Evolutionary conservation across 2,888 invertebrate species (phyloP).

Genomic region (Odontocolon sp.): DNA sequence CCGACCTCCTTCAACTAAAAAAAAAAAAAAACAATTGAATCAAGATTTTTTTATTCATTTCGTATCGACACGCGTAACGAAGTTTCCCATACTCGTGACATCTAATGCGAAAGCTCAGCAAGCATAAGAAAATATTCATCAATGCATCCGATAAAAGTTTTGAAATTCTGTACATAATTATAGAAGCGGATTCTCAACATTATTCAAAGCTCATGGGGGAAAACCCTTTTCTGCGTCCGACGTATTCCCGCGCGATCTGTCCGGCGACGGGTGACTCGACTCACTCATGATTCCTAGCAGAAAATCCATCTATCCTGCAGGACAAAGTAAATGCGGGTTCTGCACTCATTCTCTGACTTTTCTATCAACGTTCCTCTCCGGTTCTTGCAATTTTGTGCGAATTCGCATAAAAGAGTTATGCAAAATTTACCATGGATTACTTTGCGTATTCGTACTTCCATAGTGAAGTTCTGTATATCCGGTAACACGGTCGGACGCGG

Average conservation of each 20-base stretch:
- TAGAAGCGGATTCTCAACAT: background rate
- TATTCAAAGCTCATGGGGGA: constrained; percentile 6
- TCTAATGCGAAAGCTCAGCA: no score
- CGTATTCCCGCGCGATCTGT: background rate
- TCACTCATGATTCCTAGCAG: no score
- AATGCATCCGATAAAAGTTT: no score
- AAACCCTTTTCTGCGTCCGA: constrained; percentile 9
- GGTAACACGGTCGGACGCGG: background rate
- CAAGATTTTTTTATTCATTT: no score
- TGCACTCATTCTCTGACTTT: background rate
- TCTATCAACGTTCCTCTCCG: background rate
- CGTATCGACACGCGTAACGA: no score
- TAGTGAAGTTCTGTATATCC: background rate
- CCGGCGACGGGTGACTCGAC: constrained; percentile 10
- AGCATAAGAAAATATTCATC: no score
- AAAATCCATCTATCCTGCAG: no score
- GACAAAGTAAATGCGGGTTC: background rate
- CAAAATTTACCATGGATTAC: constrained; percentile 6
- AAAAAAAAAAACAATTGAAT: background rate
- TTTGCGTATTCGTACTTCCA: background rate
- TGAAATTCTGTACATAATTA: no score
- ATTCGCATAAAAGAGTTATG: background rate
- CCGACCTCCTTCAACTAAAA: background rate
- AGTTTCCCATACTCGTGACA: no score
- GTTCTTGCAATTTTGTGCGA: background rate